Conservation (phyloP, 1,140 invertebrate genomes). For the Pogonomyrmex californicus region DNA sequence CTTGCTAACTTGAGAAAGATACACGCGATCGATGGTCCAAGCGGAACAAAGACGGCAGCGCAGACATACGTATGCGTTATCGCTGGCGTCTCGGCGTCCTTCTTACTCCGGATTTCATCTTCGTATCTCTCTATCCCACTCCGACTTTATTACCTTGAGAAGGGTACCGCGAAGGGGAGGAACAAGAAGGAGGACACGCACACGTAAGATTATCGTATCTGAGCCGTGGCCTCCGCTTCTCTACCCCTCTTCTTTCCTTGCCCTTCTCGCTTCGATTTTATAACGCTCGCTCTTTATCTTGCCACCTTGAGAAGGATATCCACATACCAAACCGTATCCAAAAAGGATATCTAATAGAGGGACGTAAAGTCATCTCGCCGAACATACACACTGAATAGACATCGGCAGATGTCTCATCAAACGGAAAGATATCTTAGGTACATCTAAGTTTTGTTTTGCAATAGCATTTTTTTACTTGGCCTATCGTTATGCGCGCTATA, state of each 20-base stretch:
- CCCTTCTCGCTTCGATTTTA: slow-evolving; percentile 46
- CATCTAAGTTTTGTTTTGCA: slow-evolving; percentile 22
- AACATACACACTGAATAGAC: slow-evolving; percentile 16
- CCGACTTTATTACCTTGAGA: slow-evolving; percentile 44
- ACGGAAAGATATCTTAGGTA: slow-evolving; percentile 27
- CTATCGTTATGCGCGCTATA: background rate
- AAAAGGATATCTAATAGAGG: slow-evolving; percentile 55
- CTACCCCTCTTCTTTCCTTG: background rate
- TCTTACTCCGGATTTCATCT: slow-evolving; percentile 56
- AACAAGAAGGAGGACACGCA: slow-evolving; percentile 53
- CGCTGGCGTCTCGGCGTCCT: slow-evolving; percentile 61
- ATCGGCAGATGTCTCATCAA: background rate
- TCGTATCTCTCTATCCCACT: slow-evolving; percentile 42
- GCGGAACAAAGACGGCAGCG: slow-evolving; percentile 62
- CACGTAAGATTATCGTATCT: slow-evolving; percentile 45
- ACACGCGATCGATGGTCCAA: slow-evolving; percentile 61
- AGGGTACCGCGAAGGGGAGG: slow-evolving; percentile 37
- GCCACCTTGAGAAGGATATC: slow-evolving; percentile 74
- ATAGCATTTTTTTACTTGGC: slow-evolving; percentile 19
- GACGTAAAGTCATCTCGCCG: slow-evolving; percentile 63
- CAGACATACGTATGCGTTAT: slow-evolving; percentile 71
- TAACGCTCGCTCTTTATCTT: slow-evolving; percentile 62
- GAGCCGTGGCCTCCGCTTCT: slow-evolving; percentile 8
- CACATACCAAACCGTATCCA: slow-evolving; percentile 62
- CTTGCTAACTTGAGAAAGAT: slow-evolving; percentile 81